Base-by-base conservation (phyloP, 2,113 vertebrate genomes). In the Formicarius rufipectus region DNA sequence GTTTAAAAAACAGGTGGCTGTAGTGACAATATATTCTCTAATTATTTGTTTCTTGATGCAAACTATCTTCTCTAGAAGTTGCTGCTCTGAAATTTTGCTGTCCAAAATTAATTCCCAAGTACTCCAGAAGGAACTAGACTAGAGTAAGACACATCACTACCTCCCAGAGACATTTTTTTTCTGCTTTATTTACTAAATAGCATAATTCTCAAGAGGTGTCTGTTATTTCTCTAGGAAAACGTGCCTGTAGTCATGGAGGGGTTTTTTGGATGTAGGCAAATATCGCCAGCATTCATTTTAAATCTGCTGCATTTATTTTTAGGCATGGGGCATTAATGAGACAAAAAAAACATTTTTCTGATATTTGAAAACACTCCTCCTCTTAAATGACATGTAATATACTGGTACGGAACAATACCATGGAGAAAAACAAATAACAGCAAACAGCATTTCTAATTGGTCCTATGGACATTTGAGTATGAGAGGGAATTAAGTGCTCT, bases 271-370 rank as follows among this genome's bases (percentile, higher is more conserved):
- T 9, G 20, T 42, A 79, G n/a, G 30, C 16, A 85, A 49, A 56
- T 87, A 69, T 39, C 2, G 0, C 0, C 0, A 64, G 19, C 14
- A 37, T 91, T 95, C 16, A 27, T 90, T 90, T 87, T 50, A 74
- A 73, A 77, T 80, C 27, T 73, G 10, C 20, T 85, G 31, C 12
- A 1, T 86, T 96, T 96, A 93, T 93, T 95, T 94, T 94, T 90
- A 93, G 90, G 47, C 23, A 42, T 60, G 52, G n/a, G n/a, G 23
- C 79, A 90, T 90, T 92, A 95, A 56, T 81, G 80, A 77, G 75
- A 60, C 33, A 88, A 78, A 63, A 90, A 90, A 59, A 44, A 7
- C 14, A 49, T 80, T 81, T 73, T 93, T 87, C 27, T 3, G 85
- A 45, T 83, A 12, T 63, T 83, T 50, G 44, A 93, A 93, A 94